Evolutionary conservation across 2,888 invertebrate genomes (phyloP), one percentile per base, ranked within the genome.

Genomic region (Nysson spinosus): DNA sequence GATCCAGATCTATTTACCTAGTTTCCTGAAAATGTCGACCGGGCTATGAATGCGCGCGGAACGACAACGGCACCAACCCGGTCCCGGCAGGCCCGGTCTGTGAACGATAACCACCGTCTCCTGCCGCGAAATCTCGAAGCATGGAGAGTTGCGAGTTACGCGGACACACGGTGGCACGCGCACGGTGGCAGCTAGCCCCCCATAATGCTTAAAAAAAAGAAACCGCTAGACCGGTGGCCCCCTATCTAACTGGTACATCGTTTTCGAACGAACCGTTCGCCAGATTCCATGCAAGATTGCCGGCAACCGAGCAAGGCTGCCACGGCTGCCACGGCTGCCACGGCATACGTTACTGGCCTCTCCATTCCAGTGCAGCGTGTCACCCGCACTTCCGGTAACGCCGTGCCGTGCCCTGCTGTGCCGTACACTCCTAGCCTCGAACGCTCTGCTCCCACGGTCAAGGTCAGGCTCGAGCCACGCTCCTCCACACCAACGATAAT

Each of bases 1-100:
- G 78, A 66, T 77, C 81, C 68, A 80, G 75, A 77, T 81, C 75
- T 62, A 74, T 78, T 81, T 76, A 78, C 80, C 78, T 72, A 80
- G 74, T 74, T 82, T 61, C 57, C 44, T 50, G 52, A 43, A 76
- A 74, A 73, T 46, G 58, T 55, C 30, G 47, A 14, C 39, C 28
- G 12, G 17, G 26, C 49, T 17, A 40, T 34, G 46, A 39, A 43
- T 39, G 30, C 34, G 20, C 49, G 24, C 11, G n/a, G 20, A 20
- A 66, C 30, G 37, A 46, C 46, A 58, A 58, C 52, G 43, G 51
- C 62, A 49, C 17, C 17, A 42, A 46, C 37, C 52, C 52, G 43
- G 51, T 60, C 44, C 17, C 17, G 46, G 42, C 37, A 7, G 43
- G 16, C 34, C 20, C 37, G 12, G 35, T 26, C 37, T 20, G 22